Base-by-base conservation (phyloP, 2,888 invertebrate genomes). In the Orthosia gothica region DNA sequence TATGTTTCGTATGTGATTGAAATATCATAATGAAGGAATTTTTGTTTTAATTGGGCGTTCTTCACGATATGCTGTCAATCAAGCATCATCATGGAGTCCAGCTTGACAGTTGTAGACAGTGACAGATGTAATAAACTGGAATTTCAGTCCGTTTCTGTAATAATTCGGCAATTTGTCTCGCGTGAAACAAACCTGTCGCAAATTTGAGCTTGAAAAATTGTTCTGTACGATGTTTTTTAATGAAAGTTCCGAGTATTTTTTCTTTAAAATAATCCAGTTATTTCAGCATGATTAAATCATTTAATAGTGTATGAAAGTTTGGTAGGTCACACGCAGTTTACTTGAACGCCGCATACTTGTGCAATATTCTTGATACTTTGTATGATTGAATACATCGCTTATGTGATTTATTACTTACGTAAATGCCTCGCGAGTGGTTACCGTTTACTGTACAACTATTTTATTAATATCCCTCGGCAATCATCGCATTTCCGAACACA, bases 111-210 rank as follows among this genome's bases (percentile, higher is more conserved):
- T 32, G 58, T 3, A 70, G 74, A 79, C 83, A 79, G 3, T 86
- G 83, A 83, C 84, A 79, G 75, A 83, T 83, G 66, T 70, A 63
- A 64, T 59, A 59, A 68, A 85, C 32, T 52, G 65, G 59, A 70
- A 72, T 81, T 84, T 58, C 16, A 68, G 12, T 16, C 49, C 15
- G 52, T 23, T 76, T 59, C 57, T n/a, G 58, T 65, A 61, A 74
- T 84, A 84, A 86, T 84, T 84, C 59, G 82, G 78, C 82, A 81
- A 84, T 82, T 82, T 82, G 83, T 85, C 82, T 77, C 82, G 68
- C 82, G 62, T 82, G 77, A 50, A 76, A 61, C 26, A 47, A 11
- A 20, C 26, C 18, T 71, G 83, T 65, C 69, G 57, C 45, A 18
- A 62, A 85, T 59, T 32, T 71, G 62, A 66, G 57, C 57, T 75